Conservation (phyloP, 1,140 invertebrate genomes). For the Trichonephila clavipes region DNA sequence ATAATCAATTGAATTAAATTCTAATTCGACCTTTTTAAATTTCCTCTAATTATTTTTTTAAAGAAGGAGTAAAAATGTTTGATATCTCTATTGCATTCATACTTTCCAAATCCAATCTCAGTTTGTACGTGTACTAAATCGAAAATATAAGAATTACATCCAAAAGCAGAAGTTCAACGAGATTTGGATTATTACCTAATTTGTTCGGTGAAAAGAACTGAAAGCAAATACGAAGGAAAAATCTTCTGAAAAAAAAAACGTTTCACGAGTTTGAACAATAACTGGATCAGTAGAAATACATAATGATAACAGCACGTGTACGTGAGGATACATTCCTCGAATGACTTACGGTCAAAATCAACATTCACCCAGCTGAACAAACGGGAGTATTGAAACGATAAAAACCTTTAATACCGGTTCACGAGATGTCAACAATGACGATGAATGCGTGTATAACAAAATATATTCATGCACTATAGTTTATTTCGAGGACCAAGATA, state of each 20-base stretch:
- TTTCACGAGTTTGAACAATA: not conserved
- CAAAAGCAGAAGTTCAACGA: not conserved
- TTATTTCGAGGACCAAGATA: not conserved
- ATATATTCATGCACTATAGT: not conserved
- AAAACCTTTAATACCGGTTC: not conserved
- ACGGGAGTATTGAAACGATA: conserved; percentile 34
- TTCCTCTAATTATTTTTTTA: too few species aligned
- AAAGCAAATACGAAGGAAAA: not conserved
- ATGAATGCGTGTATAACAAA: not conserved
- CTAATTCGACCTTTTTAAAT: too few species aligned
- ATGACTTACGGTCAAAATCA: conserved; percentile 30
- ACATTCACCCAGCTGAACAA: conserved; percentile 43
- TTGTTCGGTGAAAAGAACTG: not conserved
- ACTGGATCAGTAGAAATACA: not conserved
- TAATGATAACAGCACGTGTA: conserved; percentile 1
- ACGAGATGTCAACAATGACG: not conserved
- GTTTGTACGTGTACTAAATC: not conserved
- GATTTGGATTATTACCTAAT: not conserved
- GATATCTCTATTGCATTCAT: not conserved
- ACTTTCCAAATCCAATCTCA: not conserved
- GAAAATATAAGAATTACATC: not conserved
- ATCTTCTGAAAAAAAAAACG: not conserved
- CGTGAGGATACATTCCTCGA: not conserved
- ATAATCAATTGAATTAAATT: too few species aligned
- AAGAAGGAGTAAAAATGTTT: not conserved